These are phyloP conservation scores for Andricus quercusramuli DNA, from an alignment of 2,888 invertebrate species.

Conservation along the genomic window DNA sequence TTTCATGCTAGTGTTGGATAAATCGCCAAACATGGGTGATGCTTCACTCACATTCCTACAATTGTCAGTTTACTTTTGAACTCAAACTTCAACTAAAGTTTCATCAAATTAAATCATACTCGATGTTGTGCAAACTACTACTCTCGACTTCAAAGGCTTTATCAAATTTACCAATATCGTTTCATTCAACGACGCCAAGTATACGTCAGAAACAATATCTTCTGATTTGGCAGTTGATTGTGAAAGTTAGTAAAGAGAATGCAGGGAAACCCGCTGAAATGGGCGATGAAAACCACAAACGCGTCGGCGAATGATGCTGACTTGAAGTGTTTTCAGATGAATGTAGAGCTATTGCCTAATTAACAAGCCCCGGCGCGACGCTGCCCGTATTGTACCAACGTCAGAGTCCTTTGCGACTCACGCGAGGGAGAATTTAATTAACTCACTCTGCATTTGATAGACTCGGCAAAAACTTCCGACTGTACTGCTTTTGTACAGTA, in stretches of 20 bases:
- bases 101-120: neutral
- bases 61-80: no score
- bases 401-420: conserved; percentile 44
- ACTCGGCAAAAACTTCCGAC: conserved; percentile 63
- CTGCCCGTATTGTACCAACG: conserved; percentile 47
- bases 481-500: conserved; percentile 62
- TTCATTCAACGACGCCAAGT: neutral
- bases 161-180: neutral
- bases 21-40: no score
- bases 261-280: neutral
- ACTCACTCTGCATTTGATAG: conserved; percentile 73
- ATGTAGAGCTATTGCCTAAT: conserved; percentile 69
- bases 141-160: neutral
- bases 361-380: conserved; percentile 61
- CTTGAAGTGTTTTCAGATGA: conserved; percentile 67
- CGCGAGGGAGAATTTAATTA: conserved; percentile 70
- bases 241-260: neutral
- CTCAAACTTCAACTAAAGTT: no score
- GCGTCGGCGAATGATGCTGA: conserved; percentile 49
- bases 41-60: no score
- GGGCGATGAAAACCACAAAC: conserved; percentile 36
- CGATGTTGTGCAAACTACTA: neutral
- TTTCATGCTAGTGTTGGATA: no score
- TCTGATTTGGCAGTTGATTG: neutral
- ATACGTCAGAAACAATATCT: neutral